Conservation (phyloP, 2,113 vertebrate species). For the Ciconia maguari region DNA sequence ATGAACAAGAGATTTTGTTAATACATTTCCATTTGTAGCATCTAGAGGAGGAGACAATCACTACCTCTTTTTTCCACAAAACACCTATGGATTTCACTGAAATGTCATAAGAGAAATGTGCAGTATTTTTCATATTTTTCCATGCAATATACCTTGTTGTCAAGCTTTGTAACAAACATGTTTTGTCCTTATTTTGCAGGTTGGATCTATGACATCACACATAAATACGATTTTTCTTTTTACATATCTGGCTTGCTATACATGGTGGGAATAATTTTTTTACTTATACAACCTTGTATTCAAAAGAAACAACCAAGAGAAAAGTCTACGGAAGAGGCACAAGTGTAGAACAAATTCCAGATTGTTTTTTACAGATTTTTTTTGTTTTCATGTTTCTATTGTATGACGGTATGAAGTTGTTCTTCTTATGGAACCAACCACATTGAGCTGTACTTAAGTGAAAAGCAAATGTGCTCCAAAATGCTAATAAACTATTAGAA, state of each 20-base stretch:
- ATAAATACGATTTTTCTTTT: conserved; percentile 83
- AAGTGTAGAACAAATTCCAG: conserved; percentile 34
- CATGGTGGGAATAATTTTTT: conserved; percentile 77
- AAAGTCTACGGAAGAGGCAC: conserved; percentile 52
- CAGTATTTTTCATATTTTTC: not conserved
- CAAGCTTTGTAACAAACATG: not conserved
- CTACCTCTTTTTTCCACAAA: not conserved
- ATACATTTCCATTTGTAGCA: not conserved
- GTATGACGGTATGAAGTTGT: not conserved
- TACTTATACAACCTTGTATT: conserved; percentile 77
- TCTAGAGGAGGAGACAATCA: not conserved
- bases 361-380: not conserved
- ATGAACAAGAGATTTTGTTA: not conserved
- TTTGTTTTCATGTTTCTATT: not conserved
- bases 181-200: conserved; percentile 73
- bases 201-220: conserved; percentile 83
- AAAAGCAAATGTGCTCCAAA: not conserved
- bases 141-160: not conserved
- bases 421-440: not conserved
- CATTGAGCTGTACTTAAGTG: not conserved
- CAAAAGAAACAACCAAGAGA: conserved; percentile 64
- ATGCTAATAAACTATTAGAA: not conserved
- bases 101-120: not conserved
- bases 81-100: not conserved
- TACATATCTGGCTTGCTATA: conserved; percentile 81